phyloP scores from a whole-genome alignment of 2,888 invertebrate genomes.

The Caprella mutica region DNA sequence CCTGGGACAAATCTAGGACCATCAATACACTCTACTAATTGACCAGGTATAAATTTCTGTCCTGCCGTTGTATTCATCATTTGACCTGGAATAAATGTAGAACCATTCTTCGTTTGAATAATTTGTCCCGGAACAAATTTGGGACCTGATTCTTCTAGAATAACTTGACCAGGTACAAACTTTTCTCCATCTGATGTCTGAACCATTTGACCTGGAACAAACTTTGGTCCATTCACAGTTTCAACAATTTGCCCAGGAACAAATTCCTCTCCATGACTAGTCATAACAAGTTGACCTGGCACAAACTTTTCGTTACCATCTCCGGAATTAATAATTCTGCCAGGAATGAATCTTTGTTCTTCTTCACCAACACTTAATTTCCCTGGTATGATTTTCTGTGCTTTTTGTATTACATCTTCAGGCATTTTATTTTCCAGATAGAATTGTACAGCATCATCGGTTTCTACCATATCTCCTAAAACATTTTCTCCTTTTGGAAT shows the following conservation, averaged over 20 bases:
- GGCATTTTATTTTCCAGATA: conserved; percentile 27
- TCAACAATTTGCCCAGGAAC: conserved; percentile 37
- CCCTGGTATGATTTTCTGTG: conserved; percentile 24
- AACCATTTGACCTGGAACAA: conserved; percentile 35
- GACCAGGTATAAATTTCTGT: conserved; percentile 58
- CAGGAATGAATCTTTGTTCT: conserved; percentile 45
- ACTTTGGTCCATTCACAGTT: conserved; percentile 31
- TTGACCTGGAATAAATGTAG: conserved; percentile 66
- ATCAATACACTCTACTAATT: conserved; percentile 52
- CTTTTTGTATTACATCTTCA: conserved; percentile 14
- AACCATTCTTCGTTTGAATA: conserved; percentile 55
- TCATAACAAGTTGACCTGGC: conserved; percentile 34
- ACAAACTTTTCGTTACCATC: conserved; percentile 39
- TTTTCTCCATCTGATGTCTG: conserved; percentile 43
- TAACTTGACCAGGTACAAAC: conserved; percentile 58
- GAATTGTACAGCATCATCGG: conserved; percentile 25
- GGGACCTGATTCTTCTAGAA: conserved; percentile 56
- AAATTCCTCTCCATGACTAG: conserved; percentile 30
- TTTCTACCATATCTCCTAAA: conserved; percentile 32
- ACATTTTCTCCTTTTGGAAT: conserved; percentile 21
- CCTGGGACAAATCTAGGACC: conserved; percentile 52
- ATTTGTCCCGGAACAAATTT: conserved; percentile 64
- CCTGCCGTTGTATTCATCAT: conserved; percentile 61
- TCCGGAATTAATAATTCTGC: conserved; percentile 53
- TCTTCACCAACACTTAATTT: conserved; percentile 17